These are phyloP conservation scores for Alaudala cheleensis DNA, from an alignment of 2,113 vertebrate genomes.

Conservation along the genomic window DNA sequence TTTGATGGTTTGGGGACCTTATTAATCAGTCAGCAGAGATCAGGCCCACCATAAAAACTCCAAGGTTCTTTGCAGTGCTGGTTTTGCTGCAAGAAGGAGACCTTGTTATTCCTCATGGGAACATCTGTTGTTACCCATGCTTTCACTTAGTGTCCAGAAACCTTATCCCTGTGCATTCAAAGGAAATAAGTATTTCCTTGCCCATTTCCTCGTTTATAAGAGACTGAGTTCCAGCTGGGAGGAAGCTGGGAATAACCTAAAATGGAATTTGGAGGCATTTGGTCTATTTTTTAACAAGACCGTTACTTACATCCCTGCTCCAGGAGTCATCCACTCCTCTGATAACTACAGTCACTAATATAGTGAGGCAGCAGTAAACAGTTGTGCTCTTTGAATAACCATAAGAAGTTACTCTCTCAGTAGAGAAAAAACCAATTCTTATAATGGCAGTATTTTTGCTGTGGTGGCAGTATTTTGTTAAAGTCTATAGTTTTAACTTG, in stretches of 20 bases:
- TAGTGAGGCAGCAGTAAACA: background rate
- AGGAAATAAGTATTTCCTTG: background rate
- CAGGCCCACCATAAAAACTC: background rate
- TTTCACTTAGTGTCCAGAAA: background rate
- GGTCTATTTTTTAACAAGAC: background rate
- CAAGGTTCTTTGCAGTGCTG: background rate
- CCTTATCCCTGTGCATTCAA: background rate
- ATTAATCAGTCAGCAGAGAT: background rate
- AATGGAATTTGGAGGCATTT: background rate
- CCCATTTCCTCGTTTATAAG: background rate
- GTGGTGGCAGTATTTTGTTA: background rate
- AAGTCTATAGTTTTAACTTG: background rate
- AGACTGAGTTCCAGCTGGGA: background rate
- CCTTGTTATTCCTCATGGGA: background rate
- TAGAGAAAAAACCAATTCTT: accelerated
- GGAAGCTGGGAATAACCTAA: background rate
- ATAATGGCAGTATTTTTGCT: background rate
- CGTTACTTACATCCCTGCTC: background rate
- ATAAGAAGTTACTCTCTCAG: background rate
- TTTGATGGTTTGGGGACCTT: background rate
- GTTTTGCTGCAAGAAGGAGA: background rate
- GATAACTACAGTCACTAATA: background rate
- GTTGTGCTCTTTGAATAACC: background rate
- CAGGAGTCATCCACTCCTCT: background rate
- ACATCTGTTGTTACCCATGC: background rate